Evolutionary conservation across 53 echinoderm and acorn worm genomes (phyloP).

Genomic region (Pentamera pediparva): DNA sequence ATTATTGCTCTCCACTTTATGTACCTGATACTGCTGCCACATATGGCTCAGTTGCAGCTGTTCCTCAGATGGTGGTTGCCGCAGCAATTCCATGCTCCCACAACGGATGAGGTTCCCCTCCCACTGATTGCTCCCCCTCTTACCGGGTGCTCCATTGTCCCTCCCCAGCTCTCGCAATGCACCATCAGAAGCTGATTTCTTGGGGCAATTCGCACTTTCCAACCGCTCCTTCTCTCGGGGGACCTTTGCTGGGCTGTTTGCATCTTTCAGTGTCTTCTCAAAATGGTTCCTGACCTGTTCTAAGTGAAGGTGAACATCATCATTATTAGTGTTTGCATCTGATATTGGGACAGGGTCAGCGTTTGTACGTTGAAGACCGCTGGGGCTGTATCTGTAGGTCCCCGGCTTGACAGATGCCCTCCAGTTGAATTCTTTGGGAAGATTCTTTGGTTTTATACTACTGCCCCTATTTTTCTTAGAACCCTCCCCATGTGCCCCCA

Average conservation of each 20-base stretch:
- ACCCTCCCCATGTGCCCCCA: conserved; percentile 26
- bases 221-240: conserved; percentile 28
- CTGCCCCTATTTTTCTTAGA: conserved; percentile 41
- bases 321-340: conserved; percentile 32
- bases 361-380: conserved; percentile 35
- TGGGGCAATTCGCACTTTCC: neutral
- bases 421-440: conserved; percentile 51
- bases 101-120: neutral
- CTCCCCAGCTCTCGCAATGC: neutral
- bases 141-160: neutral
- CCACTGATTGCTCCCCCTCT: neutral
- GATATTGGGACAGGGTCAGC: conserved; percentile 24
- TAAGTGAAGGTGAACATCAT: conserved; percentile 63
- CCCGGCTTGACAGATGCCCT: conserved; percentile 69
- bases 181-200: neutral
- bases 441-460: conserved; percentile 21
- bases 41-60: neutral
- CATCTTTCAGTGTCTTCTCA: conserved; percentile 57
- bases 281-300: conserved; percentile 81
- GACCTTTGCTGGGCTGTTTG: conserved; percentile 39
- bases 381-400: conserved; percentile 72
- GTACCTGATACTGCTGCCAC: conserved; percentile 23
- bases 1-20: conserved; percentile 26
- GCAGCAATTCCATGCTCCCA: neutral
- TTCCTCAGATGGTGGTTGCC: neutral